Conservation (phyloP, 2,113 vertebrate genomes). For the Macaca fascicularis region T2T-MFA8v1.1 NC_088375.1:32003001-32003500, state of each 20-base stretch:
- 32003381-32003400: neutral
- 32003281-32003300: neutral
- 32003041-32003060: conserved; percentile 62
- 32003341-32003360: neutral
- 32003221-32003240: conserved; percentile 28
- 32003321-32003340: conserved; percentile 4
- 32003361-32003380: conserved; percentile 12
- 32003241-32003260: conserved; percentile 42
- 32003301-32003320: neutral
- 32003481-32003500: neutral
- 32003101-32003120: conserved; percentile 74
- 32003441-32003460: neutral
- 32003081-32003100: conserved; percentile 71
- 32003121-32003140: conserved; percentile 72
- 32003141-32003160: conserved; percentile 53
- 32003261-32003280: conserved; percentile 44
- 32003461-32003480: neutral
- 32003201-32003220: conserved; percentile 46
- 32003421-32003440: neutral
- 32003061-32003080: conserved; percentile 49
- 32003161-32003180: conserved; percentile 56
- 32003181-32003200: conserved; percentile 64
- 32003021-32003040: conserved; percentile 48
- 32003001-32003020: conserved; percentile 39
- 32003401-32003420: neutral